Evolutionary conservation across 2,113 vertebrate genomes (phyloP), one percentile per base, ranked within the genome.

Genomic region (Glaucidium brasilianum): DNA sequence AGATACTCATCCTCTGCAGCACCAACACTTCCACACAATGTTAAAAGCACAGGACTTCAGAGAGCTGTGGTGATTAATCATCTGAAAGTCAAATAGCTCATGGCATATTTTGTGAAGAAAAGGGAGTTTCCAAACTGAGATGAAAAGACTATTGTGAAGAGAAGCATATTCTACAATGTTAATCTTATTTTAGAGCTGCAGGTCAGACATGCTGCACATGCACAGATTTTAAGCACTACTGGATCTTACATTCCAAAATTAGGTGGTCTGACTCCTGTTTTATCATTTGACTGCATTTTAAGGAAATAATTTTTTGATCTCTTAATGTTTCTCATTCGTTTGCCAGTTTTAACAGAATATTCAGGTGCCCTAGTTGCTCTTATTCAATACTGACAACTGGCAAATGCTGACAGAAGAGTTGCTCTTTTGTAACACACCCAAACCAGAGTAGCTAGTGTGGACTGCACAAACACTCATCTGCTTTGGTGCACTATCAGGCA

Each of bases 71-170:
- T 79, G 55, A 93, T 90, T 93, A 83, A 93, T 92, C 93, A 96
- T 13, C 52, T 66, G 45, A 47, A 23, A 91, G 88, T 60, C 91
- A 94, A 91, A 95, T 12, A 87, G 74, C 87, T 90, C 41, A 12
- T 4, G 73, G 92, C 88, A 53, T 25, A 56, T 68, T 88, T 78
- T 84, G 52, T 4, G 20, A 94, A 85, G 79, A 58, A 88, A 91
- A 85, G 93, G 93, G 93, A 91, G 73, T 91, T 95, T 90, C 84
- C 92, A 86, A 84, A 86, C 17, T 2, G 89, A 95, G 89, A 94
- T 88, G 69, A 97, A 97, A 95, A 95, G 89, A 74, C 34, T 19
- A 15, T 35, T 56, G 80, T 71, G 41, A 86, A 62, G 41, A 91
- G 39, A 85, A 92, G 74, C 45, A 58, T 22, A 88, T 81, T 85